A percentile compares a stretch with the other conserved stretches of the same genome.
Evolutionary conservation across 2,797 vertebrate genomes (phyloP).

Genomic region (Poeciliopsis presidionis): DNA sequence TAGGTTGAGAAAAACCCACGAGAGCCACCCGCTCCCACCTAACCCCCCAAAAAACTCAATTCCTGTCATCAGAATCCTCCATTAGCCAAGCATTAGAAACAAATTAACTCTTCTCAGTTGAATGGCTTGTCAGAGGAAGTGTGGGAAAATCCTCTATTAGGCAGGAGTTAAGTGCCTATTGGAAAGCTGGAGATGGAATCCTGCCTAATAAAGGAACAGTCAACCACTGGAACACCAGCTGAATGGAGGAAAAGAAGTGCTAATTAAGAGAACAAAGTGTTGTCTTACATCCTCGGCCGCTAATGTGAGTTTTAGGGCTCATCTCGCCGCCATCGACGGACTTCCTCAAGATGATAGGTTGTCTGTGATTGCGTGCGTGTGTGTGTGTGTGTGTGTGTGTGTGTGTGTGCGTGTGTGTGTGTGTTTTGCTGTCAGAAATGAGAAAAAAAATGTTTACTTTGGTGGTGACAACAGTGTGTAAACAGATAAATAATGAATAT

Average conservation of each 20-base stretch:
- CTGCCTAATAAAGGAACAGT: constrained; percentile 83
- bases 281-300: constrained; percentile 74
- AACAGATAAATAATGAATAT: constrained; percentile 76
- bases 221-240: constrained; percentile 79
- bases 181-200: constrained; percentile 81
- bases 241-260: constrained; percentile 78
- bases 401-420: background rate
- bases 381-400: constrained; percentile 6
- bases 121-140: constrained; percentile 81
- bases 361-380: constrained; percentile 35
- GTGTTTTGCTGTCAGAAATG: constrained; percentile 31
- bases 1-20: constrained; percentile 53
- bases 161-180: constrained; percentile 82
- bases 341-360: constrained; percentile 53
- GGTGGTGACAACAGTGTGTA: constrained; percentile 62
- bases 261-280: constrained; percentile 83
- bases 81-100: constrained; percentile 84
- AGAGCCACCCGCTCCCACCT: constrained; percentile 57
- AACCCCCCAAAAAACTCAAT: constrained; percentile 52
- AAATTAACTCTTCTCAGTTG: constrained; percentile 83
- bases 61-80: constrained; percentile 76
- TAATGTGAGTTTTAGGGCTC: constrained; percentile 71
- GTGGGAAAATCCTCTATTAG: constrained; percentile 85
- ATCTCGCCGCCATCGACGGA: constrained; percentile 48
- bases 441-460: constrained; percentile 55